These are phyloP conservation scores for Dryoscopus gambensis DNA, from an alignment of 2,113 vertebrate species.

Conservation along the genomic window DNA sequence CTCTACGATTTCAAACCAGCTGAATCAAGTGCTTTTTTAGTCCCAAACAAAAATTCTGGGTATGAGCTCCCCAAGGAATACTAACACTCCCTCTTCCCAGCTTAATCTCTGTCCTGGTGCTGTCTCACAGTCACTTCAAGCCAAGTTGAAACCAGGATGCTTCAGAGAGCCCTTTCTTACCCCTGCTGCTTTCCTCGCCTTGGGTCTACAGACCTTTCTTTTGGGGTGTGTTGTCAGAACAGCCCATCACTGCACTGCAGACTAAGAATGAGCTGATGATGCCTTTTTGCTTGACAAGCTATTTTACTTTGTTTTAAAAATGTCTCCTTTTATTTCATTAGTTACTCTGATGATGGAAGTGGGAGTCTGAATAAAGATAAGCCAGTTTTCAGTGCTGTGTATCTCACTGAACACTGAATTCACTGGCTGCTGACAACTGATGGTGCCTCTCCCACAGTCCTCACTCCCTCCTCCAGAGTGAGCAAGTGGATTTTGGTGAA, in stretches of 20 bases:
- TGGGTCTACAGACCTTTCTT: neutral
- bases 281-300: neutral
- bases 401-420: neutral
- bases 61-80: neutral
- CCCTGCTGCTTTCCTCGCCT: neutral
- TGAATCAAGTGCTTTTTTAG: neutral
- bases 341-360: neutral
- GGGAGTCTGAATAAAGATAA: neutral
- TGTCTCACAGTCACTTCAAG: neutral
- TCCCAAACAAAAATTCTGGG: neutral
- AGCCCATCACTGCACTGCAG: neutral
- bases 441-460: neutral
- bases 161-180: neutral
- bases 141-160: neutral
- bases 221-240: neutral
- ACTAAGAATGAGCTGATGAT: neutral
- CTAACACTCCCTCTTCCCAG: neutral
- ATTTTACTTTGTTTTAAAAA: neutral
- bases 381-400: rapidly evolving
- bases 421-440: neutral
- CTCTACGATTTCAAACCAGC: neutral
- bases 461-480: neutral
- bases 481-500: neutral
- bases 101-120: neutral
- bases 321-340: neutral